Base-by-base conservation (phyloP, 2,888 invertebrate genomes). In the Siphlonurus alternatus region DNA sequence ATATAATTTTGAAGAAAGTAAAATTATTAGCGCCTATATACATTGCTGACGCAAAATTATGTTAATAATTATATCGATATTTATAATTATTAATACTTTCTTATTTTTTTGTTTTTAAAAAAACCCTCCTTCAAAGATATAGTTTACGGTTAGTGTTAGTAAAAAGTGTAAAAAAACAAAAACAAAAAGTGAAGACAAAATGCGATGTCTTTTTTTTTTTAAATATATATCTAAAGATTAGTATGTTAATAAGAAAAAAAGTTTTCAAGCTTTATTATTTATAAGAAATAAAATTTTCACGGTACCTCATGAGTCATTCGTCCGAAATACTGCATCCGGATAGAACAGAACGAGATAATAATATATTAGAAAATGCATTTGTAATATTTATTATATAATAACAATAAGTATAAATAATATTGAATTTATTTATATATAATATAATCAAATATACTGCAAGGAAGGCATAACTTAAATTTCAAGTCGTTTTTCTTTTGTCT, bases 271-370 rank as follows among this genome's bases (percentile, higher is more conserved):
- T 15, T 38, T 38, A 10, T 38, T 38, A 10, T 38, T 38, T 56
- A 56, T 56, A 56, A 22, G 7, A 56, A 22, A 56, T 56, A 56
- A 56, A 10, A 18, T 56, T n/a, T n/a, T 56, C 7, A 56, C 56
- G 22, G 22, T 56, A 56, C 56, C 56, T 56, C 56, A 56, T 56
- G 56, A 10, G 56, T 56, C 56, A 56, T 56, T 10, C 56, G n/a
- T 56, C 56, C 56, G 22, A 56, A 56, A 56, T 56, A 56, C 56
- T 56, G 56, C 56, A 56, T 56, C n/a, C 7, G n/a, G 56, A 56
- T 10, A 56, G 20, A 56, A 56, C 56, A 56, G 22, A 56, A 56
- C 56, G 56, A 56, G 56, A 56, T 20, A 56, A 51, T 51, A 15
- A 22, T n/a, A n/a, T n/a, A 56, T 56, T 56, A 56, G 56, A 56